Base-by-base conservation (phyloP, 2,888 invertebrate species). In the Hyppa rectilinea region DNA sequence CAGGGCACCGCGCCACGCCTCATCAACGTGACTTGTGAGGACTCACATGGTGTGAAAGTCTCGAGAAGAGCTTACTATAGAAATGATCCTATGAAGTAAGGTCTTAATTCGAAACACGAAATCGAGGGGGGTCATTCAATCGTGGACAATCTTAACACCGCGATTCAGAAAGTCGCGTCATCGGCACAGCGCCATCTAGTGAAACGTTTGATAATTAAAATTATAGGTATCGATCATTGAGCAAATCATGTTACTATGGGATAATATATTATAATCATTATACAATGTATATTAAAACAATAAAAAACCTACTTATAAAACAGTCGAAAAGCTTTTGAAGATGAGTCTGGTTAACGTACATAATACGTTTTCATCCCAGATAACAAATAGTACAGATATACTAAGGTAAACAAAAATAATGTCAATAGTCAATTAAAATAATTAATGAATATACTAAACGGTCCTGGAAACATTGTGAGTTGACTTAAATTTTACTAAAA, bases 1-100 rank as follows among this genome's bases (percentile, higher is more conserved):
- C 83, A 86, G 77, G 83, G 74, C 52, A 71, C 81, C 86, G 81
- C 86, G 85, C 86, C 86, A 85, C 85, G 29, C 75, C 80, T 86
- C 85, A 78, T 85, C 86, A 85, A 79, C 85, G 83, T 78, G 82
- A 70, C 81, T 81, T 62, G 77, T 78, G 67, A 56, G 73, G 66
- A 81, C 81, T 76, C 75, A 83, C 76, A 71, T 79, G 80, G 71
- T 76, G 84, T 72, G 69, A 82, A 74, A 82, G 82, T 84, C 82
- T 82, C 80, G 76, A 71, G 76, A 84, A 82, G 83, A 75, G 75
- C 75, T 80, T 71, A 71, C 83, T 78, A 76, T 80, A 81, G 78
- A 81, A 81, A 78, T 80, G 77, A 81, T 78, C 81, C 81, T 80
- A 75, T 80, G 76, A 80, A 78, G 80, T 75, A 80, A 81, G 81